Evolutionary conservation across 2,113 vertebrate species (phyloP).

Genomic region (Pedetes capensis): DNA sequence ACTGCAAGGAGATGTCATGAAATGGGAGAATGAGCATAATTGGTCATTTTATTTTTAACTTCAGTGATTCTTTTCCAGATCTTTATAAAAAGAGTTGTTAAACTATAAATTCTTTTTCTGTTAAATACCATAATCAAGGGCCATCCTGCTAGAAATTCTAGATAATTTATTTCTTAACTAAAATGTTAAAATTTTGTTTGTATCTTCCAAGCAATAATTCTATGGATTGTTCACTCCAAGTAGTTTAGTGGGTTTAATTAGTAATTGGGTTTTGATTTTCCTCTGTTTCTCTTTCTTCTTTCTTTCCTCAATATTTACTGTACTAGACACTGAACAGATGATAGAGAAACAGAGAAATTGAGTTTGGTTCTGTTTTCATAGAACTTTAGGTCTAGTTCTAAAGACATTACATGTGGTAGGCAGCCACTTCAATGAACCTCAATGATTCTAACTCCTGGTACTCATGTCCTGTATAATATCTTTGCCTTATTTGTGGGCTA

Average conservation of each 20-base stretch:
- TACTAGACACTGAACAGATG: background rate
- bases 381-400: background rate
- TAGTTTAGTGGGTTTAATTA: background rate
- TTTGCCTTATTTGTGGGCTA: background rate
- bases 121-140: background rate
- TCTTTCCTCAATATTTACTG: background rate
- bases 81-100: background rate
- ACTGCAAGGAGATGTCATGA: background rate
- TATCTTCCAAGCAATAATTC: background rate
- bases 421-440: background rate
- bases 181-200: constrained; percentile 16
- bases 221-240: background rate
- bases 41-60: constrained; percentile 39
- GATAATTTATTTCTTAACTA: background rate
- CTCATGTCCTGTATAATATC: background rate
- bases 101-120: background rate
- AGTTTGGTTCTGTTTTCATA: background rate
- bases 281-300: background rate
- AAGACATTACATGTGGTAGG: background rate
- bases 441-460: background rate
- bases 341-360: background rate
- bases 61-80: constrained; percentile 1
- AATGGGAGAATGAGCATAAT: background rate
- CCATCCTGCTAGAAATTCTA: background rate
- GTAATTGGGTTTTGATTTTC: background rate